phyloP scores from a whole-genome alignment of 2,797 vertebrate species.

The Alauda arvensis region DNA sequence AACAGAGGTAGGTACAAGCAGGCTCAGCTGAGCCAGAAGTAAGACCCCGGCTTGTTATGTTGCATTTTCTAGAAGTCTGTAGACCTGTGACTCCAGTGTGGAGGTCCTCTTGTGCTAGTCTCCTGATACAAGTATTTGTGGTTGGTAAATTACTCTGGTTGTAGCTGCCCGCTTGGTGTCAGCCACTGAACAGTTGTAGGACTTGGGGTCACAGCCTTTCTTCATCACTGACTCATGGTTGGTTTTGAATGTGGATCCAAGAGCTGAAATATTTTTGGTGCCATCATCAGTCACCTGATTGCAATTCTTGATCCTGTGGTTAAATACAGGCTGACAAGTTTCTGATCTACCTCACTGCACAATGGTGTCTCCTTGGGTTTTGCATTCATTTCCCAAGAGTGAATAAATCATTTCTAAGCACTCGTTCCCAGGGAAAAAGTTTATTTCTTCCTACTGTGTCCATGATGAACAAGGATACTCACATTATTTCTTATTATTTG shows the following conservation, averaged over 20 bases:
- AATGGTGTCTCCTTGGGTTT: constrained; percentile 42
- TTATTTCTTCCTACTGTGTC: constrained; percentile 56
- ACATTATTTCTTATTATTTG: constrained; percentile 61
- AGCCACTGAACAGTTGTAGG: background rate
- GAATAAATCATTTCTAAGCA: constrained; percentile 56
- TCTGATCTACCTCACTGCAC: constrained; percentile 42
- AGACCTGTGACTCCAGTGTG: background rate
- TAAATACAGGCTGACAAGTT: constrained; percentile 34
- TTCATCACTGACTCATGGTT: background rate
- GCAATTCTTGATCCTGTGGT: constrained; percentile 6
- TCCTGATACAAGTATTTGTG: background rate
- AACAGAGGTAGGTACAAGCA: background rate
- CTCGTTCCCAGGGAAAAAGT: constrained; percentile 48
- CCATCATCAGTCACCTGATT: background rate
- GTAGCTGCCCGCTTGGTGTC: background rate
- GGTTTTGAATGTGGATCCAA: background rate
- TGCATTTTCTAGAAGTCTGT: background rate
- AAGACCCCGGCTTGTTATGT: background rate
- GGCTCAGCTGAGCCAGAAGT: background rate
- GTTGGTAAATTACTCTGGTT: background rate
- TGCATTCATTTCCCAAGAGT: constrained; percentile 43
- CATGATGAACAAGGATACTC: constrained; percentile 56
- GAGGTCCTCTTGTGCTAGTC: background rate
- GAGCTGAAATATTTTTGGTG: background rate
- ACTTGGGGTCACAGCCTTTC: background rate